A percentile compares a stretch with the other conserved stretches of the same genome.
Conservation (phyloP, 2,888 invertebrate genomes). For the Drosophila acutilabella region DNA sequence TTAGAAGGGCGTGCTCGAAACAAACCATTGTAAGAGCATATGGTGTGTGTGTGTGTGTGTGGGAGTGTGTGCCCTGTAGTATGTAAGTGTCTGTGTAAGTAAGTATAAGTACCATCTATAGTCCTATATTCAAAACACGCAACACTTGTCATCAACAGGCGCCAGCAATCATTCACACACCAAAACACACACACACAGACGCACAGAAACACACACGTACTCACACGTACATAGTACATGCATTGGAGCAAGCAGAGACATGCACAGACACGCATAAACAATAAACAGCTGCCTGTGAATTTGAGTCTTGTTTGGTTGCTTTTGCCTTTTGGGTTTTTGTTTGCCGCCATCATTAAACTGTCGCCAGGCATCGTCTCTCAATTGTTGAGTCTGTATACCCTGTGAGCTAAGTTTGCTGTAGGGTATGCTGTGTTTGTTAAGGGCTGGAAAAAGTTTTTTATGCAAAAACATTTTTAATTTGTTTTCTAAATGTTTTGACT, state of each 20-base stretch:
- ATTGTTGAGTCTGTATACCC: constrained; percentile 37
- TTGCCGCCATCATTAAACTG: constrained; percentile 52
- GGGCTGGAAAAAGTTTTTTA: not conserved
- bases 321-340: constrained; percentile 35
- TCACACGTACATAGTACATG: constrained; percentile 10
- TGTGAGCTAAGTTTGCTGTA: not conserved
- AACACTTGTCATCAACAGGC: constrained; percentile 80
- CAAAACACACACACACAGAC: constrained; percentile 9
- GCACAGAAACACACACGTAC: constrained; percentile 1
- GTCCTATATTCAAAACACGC: constrained; percentile 78
- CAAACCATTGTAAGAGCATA: constrained; percentile 17
- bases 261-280: constrained; percentile 34
- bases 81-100: constrained; percentile 22
- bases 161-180: constrained; percentile 70
- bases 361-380: constrained; percentile 31
- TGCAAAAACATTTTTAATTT: not conserved
- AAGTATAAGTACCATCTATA: constrained; percentile 33
- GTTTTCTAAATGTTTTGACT: too few relatives aligned
- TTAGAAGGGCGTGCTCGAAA: constrained; percentile 54
- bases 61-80: constrained; percentile 13
- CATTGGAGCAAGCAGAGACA: constrained; percentile 13
- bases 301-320: constrained; percentile 34
- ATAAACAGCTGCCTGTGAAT: constrained; percentile 49
- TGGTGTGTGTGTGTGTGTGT: constrained; percentile 10
- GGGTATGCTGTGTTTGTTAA: not conserved